Base-by-base conservation (phyloP, 2,113 vertebrate species). In the Tylochromis polylepis region DNA sequence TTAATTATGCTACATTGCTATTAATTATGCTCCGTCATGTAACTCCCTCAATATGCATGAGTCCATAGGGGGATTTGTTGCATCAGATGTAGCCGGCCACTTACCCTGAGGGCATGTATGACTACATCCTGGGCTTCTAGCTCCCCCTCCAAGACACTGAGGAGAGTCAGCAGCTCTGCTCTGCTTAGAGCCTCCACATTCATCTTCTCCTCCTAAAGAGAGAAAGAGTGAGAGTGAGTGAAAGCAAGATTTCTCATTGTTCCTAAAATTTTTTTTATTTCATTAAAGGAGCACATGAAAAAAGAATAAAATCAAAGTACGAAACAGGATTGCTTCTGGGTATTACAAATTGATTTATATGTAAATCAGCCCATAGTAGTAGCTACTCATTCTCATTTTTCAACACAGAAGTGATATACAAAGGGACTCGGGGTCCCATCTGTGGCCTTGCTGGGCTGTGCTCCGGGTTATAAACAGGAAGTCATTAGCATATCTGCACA, bases 131-230 rank as follows among this genome's bases (percentile, higher is more conserved):
- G 97, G 75, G 99, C 99, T 95, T 99, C 99, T 27, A 99, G 96
- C 87, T 99, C 98, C 84, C 98, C 99, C 93, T 99, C 98, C 88
- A 99, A 95, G 88, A 99, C 97, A 95, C 98, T 99, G 70, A 99
- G 98, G 43, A 99, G 97, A 10, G 97, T 99, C 93, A 99, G 96
- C 85, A 99, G 97, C 95, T 99, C 98, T 58, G 97, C 96, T 93
- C 98, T 98, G 96, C 97, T 99, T 91, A 99, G 98, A 94, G 98
- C 98, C 96, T 99, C 99, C 95, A 99, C 97, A 96, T 99, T 98
- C 98, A 99, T 99, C 95, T 95, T 99, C 97, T 97, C 97, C 95
- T 96, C 95, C 98, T 98, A 11, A 59, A 31, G 58, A 57, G 16
- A 82, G 11, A 83, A 12, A 87, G 34, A 87, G 8, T 53, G 15